Evolutionary conservation across 1,140 invertebrate genomes (phyloP), one percentile per base, ranked within the genome.

Genomic region (Lasaia peninsularis): DNA sequence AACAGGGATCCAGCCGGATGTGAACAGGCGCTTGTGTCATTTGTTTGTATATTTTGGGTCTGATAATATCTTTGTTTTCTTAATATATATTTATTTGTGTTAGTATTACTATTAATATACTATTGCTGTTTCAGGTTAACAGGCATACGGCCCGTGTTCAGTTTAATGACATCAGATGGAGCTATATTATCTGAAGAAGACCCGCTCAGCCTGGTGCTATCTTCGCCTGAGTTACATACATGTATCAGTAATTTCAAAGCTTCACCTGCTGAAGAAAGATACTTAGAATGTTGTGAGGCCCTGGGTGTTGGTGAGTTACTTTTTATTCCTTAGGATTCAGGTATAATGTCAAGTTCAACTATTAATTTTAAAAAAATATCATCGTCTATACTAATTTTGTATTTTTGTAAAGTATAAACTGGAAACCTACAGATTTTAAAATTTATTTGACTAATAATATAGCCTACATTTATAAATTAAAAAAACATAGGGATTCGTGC

Each of bases 111-210:
- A 18, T 11, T 33, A 48, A 54, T 20, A 51, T 4, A 18, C 57
- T 52, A 52, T 56, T 44, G 32, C 44, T 56, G 33, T 86, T 86
- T 28, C 66, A 93, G 93, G 63, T 86, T 93, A 66, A 92, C 93
- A 67, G 92, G 92, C 9, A 85, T 92, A 31, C 89, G 91, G 49
- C 93, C 93, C 5, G 75, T 91, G 10, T 83, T 94, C 58, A 92
- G 91, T 57, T 69, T 94, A 1, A 91, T 92, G 76, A 94, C 93
- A 3, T 90, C 90, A 60, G 93, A 93, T 71, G 93, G 93, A 2
- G 93, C 93, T 8, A 90, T 94, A 14, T 88, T 94, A 9, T 91
- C 91, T 11, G 91, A 94, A 55, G 91, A 92, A 3, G 93, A 94
- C 79, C 85, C 92, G 0, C 63, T 94, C 1, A 91, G 88, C 72